Conservation (phyloP, 2,888 invertebrate species). For the Apamea crenata region DNA sequence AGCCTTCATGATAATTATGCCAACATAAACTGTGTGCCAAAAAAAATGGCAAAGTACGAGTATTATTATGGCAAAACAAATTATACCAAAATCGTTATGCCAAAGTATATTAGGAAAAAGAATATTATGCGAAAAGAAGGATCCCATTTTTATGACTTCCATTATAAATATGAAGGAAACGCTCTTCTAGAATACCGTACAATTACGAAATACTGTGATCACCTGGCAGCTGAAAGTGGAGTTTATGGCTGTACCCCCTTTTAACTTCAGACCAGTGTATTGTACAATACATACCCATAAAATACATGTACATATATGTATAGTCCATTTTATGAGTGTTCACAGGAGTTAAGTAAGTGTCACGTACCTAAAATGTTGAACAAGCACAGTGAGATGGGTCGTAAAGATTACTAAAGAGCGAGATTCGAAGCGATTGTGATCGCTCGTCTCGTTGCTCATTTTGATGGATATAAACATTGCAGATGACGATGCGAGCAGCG, state of each 20-base stretch:
- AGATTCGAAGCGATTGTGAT: conserved; percentile 62
- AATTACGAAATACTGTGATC: conserved; percentile 12
- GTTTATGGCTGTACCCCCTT: conserved; percentile 4
- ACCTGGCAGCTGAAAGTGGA: conserved; percentile 2
- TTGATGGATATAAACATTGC: conserved; percentile 66
- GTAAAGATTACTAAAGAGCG: conserved; percentile 49
- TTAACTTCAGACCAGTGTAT: neutral
- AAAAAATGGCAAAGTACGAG: too few relatives aligned
- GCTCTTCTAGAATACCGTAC: neutral
- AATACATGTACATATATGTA: neutral
- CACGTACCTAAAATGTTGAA: conserved; percentile 40
- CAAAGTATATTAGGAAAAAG: too few relatives aligned
- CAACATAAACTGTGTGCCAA: too few relatives aligned
- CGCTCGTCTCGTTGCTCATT: conserved; percentile 50
- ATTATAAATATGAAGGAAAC: neutral
- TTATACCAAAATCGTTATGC: too few relatives aligned
- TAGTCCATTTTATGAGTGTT: conserved; percentile 29
- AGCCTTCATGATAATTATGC: too few relatives aligned
- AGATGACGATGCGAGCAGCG: conserved; percentile 75
- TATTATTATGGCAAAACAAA: too few relatives aligned
- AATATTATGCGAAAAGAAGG: too few relatives aligned
- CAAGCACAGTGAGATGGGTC: conserved; percentile 46
- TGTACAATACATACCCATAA: neutral
- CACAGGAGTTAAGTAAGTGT: conserved; percentile 46
- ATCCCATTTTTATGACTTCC: too few relatives aligned